These are phyloP conservation scores for Caretta caretta DNA, from an alignment of 2,113 vertebrate species.

Conservation along the genomic window DNA sequence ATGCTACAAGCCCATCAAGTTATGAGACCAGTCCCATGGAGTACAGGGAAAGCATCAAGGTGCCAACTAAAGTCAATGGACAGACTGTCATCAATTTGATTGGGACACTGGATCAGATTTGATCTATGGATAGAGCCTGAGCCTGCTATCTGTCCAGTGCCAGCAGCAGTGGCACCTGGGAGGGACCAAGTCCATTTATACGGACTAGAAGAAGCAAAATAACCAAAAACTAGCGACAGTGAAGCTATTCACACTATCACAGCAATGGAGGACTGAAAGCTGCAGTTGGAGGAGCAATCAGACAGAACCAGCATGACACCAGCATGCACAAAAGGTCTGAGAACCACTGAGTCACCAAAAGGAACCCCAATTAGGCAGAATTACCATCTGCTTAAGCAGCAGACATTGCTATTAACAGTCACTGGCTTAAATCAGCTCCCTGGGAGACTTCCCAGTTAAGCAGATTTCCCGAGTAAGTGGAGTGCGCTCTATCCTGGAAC, in stretches of 20 bases:
- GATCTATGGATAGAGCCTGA: not conserved
- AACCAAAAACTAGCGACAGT: not conserved
- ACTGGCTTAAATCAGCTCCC: not conserved
- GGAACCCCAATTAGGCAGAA: not conserved
- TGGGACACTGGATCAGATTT: not conserved
- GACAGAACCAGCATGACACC: not conserved
- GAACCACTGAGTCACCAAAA: not conserved
- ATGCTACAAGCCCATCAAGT: not conserved
- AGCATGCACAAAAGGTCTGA: not conserved
- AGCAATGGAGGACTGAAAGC: not conserved
- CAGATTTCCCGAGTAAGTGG: not conserved
- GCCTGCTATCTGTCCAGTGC: not conserved
- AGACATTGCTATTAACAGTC: not conserved
- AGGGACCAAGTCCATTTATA: not conserved
- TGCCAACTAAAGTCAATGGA: not conserved
- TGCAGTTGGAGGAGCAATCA: not conserved
- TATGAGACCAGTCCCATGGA: not conserved
- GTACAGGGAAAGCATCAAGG: not conserved
- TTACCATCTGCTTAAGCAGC: not conserved
- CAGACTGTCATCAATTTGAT: not conserved
- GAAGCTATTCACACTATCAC: not conserved
- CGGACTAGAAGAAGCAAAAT: not conserved
- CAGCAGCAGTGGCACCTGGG: not conserved
- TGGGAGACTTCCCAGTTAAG: not conserved
- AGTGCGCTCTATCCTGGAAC: not conserved